A percentile compares a stretch with the other conserved stretches of the same genome.
Evolutionary conservation across 2,113 vertebrate species (phyloP).

Genomic region (Oryzias celebensis): DNA sequence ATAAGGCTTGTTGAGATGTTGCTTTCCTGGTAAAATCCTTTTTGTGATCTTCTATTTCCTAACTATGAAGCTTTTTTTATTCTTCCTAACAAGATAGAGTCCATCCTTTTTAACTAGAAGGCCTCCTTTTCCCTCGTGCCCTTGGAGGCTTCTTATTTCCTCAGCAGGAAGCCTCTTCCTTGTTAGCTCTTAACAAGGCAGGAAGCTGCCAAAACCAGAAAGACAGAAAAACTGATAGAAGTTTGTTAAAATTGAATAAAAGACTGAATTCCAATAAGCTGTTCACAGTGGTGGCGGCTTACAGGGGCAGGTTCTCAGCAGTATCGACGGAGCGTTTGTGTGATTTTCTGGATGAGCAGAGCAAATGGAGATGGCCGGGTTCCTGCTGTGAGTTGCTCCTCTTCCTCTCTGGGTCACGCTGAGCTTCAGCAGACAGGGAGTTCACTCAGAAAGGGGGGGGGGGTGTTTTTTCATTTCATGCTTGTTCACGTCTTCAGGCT

Average conservation of each 20-base stretch:
- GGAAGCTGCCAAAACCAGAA: not conserved
- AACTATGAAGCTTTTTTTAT: constrained; percentile 1
- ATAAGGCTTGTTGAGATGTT: not conserved
- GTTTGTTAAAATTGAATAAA: constrained; percentile 9
- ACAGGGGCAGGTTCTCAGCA: not conserved
- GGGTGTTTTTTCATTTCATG: not conserved
- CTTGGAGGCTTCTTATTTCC: constrained; percentile 8
- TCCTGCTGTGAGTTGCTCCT: constrained; percentile 12
- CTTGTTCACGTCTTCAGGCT: no score
- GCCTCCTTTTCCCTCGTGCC: not conserved
- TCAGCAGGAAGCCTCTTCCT: constrained; percentile 1
- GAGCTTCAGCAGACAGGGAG: constrained; percentile 2
- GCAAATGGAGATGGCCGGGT: not conserved
- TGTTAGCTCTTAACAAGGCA: constrained; percentile 13
- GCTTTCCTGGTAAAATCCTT: not conserved
- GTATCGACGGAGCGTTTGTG: not conserved
- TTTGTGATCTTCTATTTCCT: constrained; percentile 8
- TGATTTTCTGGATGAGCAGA: constrained; percentile 11
- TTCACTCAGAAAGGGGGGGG: not conserved
- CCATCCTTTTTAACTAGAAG: constrained; percentile 4
- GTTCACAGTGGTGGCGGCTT: not conserved
- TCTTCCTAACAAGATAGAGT: not conserved
- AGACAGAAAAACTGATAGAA: not conserved
- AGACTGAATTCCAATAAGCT: not conserved
- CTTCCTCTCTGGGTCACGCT: constrained; percentile 7